Base-by-base conservation (phyloP, 2,113 vertebrate genomes). In the Rhadina sibilatrix region DNA sequence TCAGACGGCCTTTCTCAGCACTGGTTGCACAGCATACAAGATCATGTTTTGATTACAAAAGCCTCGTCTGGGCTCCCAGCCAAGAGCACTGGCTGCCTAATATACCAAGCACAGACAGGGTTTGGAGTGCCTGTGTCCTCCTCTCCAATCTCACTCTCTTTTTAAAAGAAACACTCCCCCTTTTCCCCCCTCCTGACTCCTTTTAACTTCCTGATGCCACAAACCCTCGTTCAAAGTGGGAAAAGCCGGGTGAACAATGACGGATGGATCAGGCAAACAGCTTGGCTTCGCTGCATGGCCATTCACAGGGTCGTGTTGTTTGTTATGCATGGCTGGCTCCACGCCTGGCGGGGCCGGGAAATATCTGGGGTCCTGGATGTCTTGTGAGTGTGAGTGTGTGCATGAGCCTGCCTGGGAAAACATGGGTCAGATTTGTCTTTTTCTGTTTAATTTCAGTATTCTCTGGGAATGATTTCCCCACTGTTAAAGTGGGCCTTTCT, bases 41-140 rank as follows among this genome's bases (percentile, higher is more conserved):
- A 99, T 99, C 99, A 99, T 99, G 99, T 99, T 99, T 99, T 98
- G 98, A 99, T 99, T 98, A 99, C 99, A 99, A 99, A 99, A 98
- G 98, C 97, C 97, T 96, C 42, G 96, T 87, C 98, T 97, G 98
- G 98, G 98, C 98, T 98, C 85, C 89, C 94, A 91, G 98, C 98
- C 98, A 98, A 98, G 98, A 99, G 98, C 96, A 95, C 97, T 95
- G 97, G 97, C 91, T 97, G 98, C 98, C 99, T 98, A 97, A 97
- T 98, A 97, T 97, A 96, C 97, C 89, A 68, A 95, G 96, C 96
- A 80, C 95, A 96, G 95, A 97, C 94, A 92, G 94, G 95, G 93
- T 83, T 94, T 96, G 46, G 92, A 94, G 89, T 83, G 94, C 91
- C 88, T 78, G 77, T 91, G 95, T 95, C 95, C 96, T 97, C 96